Conservation (phyloP, 2,888 invertebrate genomes). For the Eupithecia tripunctaria region DNA sequence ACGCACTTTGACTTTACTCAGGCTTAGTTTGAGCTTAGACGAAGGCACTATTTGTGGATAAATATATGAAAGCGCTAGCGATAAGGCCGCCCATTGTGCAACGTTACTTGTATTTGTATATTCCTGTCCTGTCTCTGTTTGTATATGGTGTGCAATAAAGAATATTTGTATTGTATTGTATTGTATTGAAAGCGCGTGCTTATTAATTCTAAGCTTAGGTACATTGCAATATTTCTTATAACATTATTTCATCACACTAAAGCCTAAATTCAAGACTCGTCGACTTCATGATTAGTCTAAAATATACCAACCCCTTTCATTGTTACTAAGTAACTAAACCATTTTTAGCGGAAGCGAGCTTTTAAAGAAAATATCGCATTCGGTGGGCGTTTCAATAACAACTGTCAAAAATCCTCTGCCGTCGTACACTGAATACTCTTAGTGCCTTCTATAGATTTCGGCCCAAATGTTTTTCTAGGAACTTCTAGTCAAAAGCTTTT, state of each 20-base stretch:
- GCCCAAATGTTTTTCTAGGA: slow-evolving; percentile 36
- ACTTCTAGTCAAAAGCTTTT: slow-evolving; percentile 39
- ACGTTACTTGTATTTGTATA: no score
- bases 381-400: background rate
- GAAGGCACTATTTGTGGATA: background rate
- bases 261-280: background rate
- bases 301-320: background rate
- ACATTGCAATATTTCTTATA: background rate
- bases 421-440: background rate
- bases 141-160: no score
- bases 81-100: no score
- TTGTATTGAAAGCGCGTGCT: background rate
- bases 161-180: no score
- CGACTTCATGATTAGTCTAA: background rate
- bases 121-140: no score
- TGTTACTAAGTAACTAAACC: background rate
- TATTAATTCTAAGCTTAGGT: background rate
- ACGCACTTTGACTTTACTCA: background rate
- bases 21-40: background rate
- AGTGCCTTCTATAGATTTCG: background rate
- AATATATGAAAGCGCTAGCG: no score
- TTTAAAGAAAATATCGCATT: background rate
- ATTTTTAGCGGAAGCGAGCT: background rate
- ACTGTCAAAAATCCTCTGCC: background rate
- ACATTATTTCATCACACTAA: background rate